Evolutionary conservation across 2,797 vertebrate genomes (phyloP).

Genomic region (Catamblyrhynchus diadema): DNA sequence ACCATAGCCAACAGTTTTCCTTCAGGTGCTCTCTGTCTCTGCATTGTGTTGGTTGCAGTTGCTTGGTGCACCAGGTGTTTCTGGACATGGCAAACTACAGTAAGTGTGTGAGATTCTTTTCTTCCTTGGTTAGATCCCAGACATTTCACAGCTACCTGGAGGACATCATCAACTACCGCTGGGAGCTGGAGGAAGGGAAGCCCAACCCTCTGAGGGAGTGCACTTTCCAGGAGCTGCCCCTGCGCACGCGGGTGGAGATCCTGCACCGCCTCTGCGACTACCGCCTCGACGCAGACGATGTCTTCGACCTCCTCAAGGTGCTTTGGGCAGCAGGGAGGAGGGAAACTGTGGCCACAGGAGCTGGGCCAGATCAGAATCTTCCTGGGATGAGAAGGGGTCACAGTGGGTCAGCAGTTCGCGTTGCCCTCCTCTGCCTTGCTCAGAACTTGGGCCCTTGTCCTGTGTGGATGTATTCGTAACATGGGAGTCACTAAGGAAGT

Average conservation of each 20-base stretch:
- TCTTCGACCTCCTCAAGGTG: slow-evolving; percentile 98
- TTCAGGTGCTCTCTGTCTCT: not conserved
- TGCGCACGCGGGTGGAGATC: slow-evolving; percentile 90
- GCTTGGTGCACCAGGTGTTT: not conserved
- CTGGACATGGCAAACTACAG: not conserved
- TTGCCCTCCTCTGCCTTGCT: not conserved
- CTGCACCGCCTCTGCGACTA: slow-evolving; percentile 96
- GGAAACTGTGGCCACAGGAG: not conserved
- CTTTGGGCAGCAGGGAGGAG: not conserved
- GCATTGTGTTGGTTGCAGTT: not conserved
- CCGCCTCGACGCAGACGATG: slow-evolving; percentile 94
- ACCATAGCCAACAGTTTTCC: not conserved
- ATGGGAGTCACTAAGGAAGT: not conserved
- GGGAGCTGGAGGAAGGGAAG: slow-evolving; percentile 97
- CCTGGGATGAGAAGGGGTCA: not conserved
- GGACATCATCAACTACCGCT: slow-evolving; percentile 97
- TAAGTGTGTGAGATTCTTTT: not conserved
- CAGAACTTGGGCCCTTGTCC: not conserved
- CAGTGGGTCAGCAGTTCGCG: not conserved
- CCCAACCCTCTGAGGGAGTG: slow-evolving; percentile 89
- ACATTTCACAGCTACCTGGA: slow-evolving; percentile 92
- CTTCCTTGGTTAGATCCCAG: slow-evolving; percentile 79
- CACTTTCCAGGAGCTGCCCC: slow-evolving; percentile 85
- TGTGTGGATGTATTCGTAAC: not conserved
- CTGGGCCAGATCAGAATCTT: not conserved